Percentiles rank a stretch among this genome's conserved stretches.
Conservation (phyloP, 2,888 invertebrate genomes). For the Cryptus viduatorius region DNA sequence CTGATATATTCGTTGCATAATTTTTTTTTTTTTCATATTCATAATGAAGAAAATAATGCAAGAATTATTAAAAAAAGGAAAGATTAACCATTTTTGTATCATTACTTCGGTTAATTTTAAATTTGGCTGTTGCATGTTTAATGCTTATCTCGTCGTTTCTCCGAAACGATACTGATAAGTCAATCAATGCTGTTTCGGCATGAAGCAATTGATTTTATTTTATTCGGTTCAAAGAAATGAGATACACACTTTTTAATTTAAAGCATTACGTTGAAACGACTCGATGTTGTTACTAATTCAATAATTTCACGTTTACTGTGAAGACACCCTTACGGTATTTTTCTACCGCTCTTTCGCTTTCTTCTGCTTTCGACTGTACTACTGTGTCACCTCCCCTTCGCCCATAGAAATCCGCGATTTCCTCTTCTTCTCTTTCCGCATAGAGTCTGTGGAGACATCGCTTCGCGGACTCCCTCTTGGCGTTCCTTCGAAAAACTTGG, state of each 20-base stretch:
- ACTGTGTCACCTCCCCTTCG: conserved; percentile 35
- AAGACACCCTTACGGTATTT: conserved; percentile 6
- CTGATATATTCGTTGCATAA: too few species aligned
- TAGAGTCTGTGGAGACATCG: conserved; percentile 19
- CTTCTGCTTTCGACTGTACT: conserved; percentile 65
- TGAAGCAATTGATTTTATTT: not conserved
- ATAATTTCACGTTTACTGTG: conserved; percentile 8
- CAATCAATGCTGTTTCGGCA: too few species aligned
- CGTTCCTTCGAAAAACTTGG: conserved; percentile 55
- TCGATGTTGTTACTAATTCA: not conserved
- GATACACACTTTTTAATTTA: not conserved
- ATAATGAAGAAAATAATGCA: too few species aligned
- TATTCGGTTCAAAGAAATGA: not conserved
- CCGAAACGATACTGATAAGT: too few species aligned
- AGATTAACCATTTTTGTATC: too few species aligned
- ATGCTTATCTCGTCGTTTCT: too few species aligned
- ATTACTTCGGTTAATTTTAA: too few species aligned
- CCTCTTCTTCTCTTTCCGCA: conserved; percentile 32
- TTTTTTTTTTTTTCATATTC: too few species aligned
- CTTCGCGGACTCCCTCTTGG: conserved; percentile 7
- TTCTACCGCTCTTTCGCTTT: conserved; percentile 50
- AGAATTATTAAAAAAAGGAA: too few species aligned
- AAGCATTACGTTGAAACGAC: not conserved
- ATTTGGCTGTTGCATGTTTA: too few species aligned
- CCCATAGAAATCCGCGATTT: conserved; percentile 25